These are phyloP conservation scores for Danio aesculapii DNA, from an alignment of 2,797 vertebrate genomes.

Conservation along the genomic window DNA sequence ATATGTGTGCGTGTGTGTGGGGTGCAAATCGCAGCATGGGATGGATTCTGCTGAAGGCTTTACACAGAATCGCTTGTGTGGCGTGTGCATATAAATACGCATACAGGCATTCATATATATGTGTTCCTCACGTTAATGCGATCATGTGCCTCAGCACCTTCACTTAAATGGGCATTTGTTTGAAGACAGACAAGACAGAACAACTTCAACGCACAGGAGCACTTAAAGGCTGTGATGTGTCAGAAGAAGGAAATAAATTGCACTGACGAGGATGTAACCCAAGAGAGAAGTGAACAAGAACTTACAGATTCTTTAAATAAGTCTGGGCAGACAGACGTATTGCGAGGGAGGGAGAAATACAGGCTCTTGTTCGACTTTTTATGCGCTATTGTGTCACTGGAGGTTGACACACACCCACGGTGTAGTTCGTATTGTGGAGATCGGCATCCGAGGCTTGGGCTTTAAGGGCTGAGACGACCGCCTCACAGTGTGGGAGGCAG, in stretches of 20 bases:
- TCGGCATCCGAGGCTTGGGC: not conserved
- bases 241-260: constrained; percentile 11
- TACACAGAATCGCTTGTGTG: constrained; percentile 12
- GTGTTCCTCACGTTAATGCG: constrained; percentile 21
- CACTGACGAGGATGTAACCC: constrained; percentile 23
- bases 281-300: constrained; percentile 17
- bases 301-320: constrained; percentile 39
- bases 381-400: constrained; percentile 34
- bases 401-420: constrained; percentile 50
- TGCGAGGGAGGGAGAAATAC: constrained; percentile 18
- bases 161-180: constrained; percentile 5
- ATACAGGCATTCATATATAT: not conserved
- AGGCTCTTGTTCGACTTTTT: constrained; percentile 14
- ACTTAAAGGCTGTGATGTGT: constrained; percentile 3
- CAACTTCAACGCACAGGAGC: not conserved
- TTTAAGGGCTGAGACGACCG: constrained; percentile 9
- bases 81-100: constrained; percentile 25
- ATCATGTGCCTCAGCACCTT: not conserved
- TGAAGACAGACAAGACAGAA: not conserved
- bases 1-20: constrained; percentile 32
- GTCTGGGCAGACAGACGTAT: constrained; percentile 23
- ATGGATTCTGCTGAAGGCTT: constrained; percentile 1
- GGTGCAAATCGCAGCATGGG: constrained; percentile 32
- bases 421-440: constrained; percentile 24
- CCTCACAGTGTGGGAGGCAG: constrained; percentile 34